These are phyloP conservation scores for Tolypeutes matacus DNA, from an alignment of 2,797 vertebrate species.

Conservation along the genomic window DNA sequence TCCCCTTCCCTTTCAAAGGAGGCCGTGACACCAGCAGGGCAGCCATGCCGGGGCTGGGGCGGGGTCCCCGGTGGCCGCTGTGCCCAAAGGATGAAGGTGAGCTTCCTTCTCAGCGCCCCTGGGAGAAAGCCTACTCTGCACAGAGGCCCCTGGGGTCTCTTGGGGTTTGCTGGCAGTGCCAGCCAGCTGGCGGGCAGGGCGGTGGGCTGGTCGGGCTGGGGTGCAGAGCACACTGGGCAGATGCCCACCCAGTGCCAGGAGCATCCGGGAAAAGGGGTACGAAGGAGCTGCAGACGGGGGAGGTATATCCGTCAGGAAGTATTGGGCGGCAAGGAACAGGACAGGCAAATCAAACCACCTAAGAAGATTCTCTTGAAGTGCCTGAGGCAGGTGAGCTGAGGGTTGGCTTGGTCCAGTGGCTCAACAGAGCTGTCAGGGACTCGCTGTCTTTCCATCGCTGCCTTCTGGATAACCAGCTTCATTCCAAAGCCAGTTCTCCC, in stretches of 20 bases:
- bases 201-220: too few species aligned
- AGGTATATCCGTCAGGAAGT: rapidly evolving
- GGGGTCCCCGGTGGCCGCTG: not conserved
- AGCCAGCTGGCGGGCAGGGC: not conserved
- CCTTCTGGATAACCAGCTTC: not conserved
- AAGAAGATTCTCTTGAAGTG: not conserved
- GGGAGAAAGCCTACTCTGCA: not conserved
- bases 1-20: slow-evolving; percentile 22
- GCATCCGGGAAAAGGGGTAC: rapidly evolving
- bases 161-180: not conserved
- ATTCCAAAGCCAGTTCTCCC: not conserved
- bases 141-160: not conserved
- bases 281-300: not conserved
- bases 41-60: not conserved
- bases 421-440: not conserved
- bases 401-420: not conserved
- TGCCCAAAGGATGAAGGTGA: rapidly evolving
- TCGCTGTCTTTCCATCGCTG: not conserved
- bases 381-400: not conserved
- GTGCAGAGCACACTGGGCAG: not conserved
- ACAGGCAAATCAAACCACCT: not conserved
- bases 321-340: not conserved
- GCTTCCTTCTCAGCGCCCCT: slow-evolving; percentile 8
- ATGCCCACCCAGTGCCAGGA: not conserved
- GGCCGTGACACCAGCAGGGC: not conserved